phyloP scores from a whole-genome alignment of 2,113 vertebrate species.

The Furnarius figulus region DNA sequence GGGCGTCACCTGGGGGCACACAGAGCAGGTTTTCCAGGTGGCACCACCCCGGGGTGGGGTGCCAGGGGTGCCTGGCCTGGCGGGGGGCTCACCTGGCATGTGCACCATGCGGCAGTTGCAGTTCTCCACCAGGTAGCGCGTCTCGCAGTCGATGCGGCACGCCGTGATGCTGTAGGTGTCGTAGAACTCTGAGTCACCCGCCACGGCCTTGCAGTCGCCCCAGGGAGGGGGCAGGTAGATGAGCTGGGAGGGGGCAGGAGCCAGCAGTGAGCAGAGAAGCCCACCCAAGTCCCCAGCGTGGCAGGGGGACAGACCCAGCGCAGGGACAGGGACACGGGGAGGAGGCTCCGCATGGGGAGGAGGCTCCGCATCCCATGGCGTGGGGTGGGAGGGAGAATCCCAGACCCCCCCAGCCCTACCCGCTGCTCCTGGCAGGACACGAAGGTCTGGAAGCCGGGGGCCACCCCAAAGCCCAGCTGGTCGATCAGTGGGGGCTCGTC shows the following conservation, averaged over 20 bases:
- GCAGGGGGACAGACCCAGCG: background rate
- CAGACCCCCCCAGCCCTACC: slow-evolving; percentile 73
- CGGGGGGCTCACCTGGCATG: slow-evolving; percentile 87
- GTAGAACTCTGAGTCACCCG: slow-evolving; percentile 95
- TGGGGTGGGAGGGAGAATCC: background rate
- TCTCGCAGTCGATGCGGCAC: slow-evolving; percentile 98
- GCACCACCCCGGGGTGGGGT: background rate
- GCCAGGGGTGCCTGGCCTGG: too few species aligned
- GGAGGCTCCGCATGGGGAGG: too few species aligned
- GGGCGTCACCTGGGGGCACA: slow-evolving; percentile 86
- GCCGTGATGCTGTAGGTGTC: slow-evolving; percentile 95
- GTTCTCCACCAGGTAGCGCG: slow-evolving; percentile 96
- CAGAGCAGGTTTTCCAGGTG: background rate
- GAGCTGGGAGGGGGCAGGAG: slow-evolving; percentile 78
- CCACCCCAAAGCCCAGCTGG: slow-evolving; percentile 97
- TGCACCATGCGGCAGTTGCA: slow-evolving; percentile 99
- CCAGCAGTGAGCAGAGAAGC: slow-evolving; percentile 29
- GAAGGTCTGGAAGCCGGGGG: slow-evolving; percentile 97
- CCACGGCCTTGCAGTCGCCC: slow-evolving; percentile 91
- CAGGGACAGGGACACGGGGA: background rate
- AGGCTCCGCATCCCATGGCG: fast-evolving
- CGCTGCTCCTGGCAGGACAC: slow-evolving; percentile 98
- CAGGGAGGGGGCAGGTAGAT: slow-evolving; percentile 95
- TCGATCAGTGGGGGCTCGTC: slow-evolving; percentile 96
- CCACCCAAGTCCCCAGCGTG: fast-evolving